Base-by-base conservation (phyloP, 2,113 vertebrate species). In the Crotalus helleri region DNA sequence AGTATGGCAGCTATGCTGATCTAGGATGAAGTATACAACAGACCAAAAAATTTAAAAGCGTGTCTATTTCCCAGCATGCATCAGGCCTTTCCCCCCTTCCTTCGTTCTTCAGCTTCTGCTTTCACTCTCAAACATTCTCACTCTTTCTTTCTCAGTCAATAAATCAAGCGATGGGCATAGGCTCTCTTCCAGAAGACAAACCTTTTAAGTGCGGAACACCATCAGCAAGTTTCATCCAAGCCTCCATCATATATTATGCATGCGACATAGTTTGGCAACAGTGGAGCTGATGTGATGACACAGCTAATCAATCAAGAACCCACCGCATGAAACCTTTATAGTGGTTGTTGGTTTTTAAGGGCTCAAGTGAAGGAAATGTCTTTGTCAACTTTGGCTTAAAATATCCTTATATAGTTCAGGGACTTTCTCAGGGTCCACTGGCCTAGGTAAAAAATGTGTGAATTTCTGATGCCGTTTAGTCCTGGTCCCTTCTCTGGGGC, bases 351-450 rank as follows among this genome's bases (percentile, higher is more conserved):
- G 97, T 96, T 98, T 97, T 97, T 98, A 98, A 98, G 97, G 98
- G 98, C 98, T 98, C 98, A 97, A 98, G 98, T 98, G 98, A 98
- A 98, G 97, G 96, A 97, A 98, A 93, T 96, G 98, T 98, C 98
- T 98, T 98, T 98, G 98, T 99, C 99, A 99, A 98, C 99, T 99
- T 98, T 99, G 99, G 96, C 98, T 99, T 98, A 99, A 97, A 96
- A 99, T 98, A 98, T 99, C 99, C 98, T 98, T 99, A 98, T 99
- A 99, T 95, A 99, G 98, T 97, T 99, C 99, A 0, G 99, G 99
- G 92, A 99, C 99, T 97, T 98, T 98, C 93, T 99, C 99, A 0
- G 99, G 99, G 97, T 99, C 99, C 96, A 99, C 99, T 2, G 99
- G 99, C 98, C 99, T 98, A 15, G 99, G 99, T 96, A 99, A 98